These are phyloP conservation scores for Herminia tarsipennalis DNA, from an alignment of 2,888 invertebrate genomes.

Conservation along the genomic window DNA sequence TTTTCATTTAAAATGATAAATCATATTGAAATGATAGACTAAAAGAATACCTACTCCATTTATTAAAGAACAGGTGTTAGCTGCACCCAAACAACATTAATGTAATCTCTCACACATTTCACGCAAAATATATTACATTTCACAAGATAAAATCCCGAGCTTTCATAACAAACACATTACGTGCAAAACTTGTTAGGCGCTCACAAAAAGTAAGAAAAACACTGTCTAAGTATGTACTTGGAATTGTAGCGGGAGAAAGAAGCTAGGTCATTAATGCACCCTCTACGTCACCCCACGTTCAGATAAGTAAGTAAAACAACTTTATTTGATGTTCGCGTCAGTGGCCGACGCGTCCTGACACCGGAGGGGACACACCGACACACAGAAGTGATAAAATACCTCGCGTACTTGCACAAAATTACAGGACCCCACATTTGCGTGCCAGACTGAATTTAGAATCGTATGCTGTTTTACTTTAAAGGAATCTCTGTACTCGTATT, in stretches of 20 bases:
- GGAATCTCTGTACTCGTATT: slow-evolving; percentile 16
- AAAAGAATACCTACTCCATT: no score
- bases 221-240: slow-evolving; percentile 49
- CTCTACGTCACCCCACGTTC: slow-evolving; percentile 53
- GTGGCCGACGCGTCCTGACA: slow-evolving; percentile 63
- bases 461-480: slow-evolving; percentile 34
- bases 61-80: slow-evolving; percentile 19
- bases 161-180: slow-evolving; percentile 68
- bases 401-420: slow-evolving; percentile 39
- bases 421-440: slow-evolving; percentile 51
- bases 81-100: slow-evolving; percentile 23
- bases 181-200: slow-evolving; percentile 59
- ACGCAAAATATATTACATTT: slow-evolving; percentile 25
- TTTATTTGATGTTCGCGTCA: slow-evolving; percentile 82
- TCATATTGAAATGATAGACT: no score
- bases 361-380: slow-evolving; percentile 51
- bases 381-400: slow-evolving; percentile 61
- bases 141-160: slow-evolving; percentile 42
- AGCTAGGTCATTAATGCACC: slow-evolving; percentile 80
- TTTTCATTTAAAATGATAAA: no score
- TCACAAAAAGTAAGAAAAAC: slow-evolving; percentile 56
- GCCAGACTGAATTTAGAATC: slow-evolving; percentile 47
- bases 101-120: slow-evolving; percentile 25
- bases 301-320: slow-evolving; percentile 83
- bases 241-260: slow-evolving; percentile 44